Evolutionary conservation across 35 echinoderm and acorn worm genomes (phyloP).

Genomic region (Acanthaster planci): DNA sequence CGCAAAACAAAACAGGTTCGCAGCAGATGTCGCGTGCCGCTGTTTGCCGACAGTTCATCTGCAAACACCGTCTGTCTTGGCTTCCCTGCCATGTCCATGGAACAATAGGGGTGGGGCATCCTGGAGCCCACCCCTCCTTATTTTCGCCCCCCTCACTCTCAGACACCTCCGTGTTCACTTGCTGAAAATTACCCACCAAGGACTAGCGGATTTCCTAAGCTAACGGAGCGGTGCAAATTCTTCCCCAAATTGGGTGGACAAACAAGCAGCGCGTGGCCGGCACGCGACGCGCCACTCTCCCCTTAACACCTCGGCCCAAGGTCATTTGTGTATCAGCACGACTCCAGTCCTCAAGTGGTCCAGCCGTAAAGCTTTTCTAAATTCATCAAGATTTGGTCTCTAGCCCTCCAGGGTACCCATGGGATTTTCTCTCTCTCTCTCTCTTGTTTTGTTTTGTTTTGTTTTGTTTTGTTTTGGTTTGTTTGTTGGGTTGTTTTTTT

Average conservation of each 20-base stretch:
- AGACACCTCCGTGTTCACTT: not conserved
- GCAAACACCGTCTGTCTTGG: not conserved
- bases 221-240: not conserved
- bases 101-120: constrained; percentile 5
- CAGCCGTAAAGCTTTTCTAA: too few relatives aligned
- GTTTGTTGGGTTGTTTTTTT: too few relatives aligned
- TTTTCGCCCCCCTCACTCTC: not conserved
- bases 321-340: too few relatives aligned
- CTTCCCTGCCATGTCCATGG: not conserved
- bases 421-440: too few relatives aligned
- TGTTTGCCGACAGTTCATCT: not conserved
- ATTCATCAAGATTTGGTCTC: too few relatives aligned
- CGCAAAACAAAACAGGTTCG: not conserved
- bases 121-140: not conserved
- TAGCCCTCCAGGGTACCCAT: too few relatives aligned
- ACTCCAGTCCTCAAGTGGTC: too few relatives aligned
- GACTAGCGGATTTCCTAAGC: not conserved
- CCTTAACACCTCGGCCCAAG: not conserved
- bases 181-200: not conserved
- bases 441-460: too few relatives aligned
- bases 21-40: constrained; percentile 10
- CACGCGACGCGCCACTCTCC: not conserved
- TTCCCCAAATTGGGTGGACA: not conserved
- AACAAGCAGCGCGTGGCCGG: not conserved
- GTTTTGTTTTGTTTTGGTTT: too few relatives aligned